Conservation (phyloP, 2,888 invertebrate genomes). For the Meteorus cinctellus region DNA sequence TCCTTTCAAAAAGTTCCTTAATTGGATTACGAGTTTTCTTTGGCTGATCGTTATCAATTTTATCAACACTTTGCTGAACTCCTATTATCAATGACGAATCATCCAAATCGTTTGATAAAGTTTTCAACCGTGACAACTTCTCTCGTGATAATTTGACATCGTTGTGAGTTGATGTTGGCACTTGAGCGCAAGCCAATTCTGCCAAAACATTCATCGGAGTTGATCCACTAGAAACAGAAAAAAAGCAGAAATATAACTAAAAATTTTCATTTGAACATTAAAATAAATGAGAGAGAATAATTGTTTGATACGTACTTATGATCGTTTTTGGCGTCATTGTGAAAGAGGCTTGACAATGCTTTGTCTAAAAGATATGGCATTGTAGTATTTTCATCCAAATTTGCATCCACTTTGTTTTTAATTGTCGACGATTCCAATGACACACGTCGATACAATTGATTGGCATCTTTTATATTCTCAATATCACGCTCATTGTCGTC, state of each 20-base stretch:
- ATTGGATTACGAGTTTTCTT: slow-evolving; percentile 68
- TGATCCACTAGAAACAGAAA: slow-evolving; percentile 63
- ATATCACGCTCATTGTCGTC: not conserved
- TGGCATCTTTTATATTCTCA: slow-evolving; percentile 29
- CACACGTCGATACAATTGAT: slow-evolving; percentile 43
- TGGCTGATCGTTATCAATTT: slow-evolving; percentile 48
- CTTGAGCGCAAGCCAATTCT: slow-evolving; percentile 70
- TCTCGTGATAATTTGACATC: slow-evolving; percentile 40
- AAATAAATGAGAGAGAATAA: not conserved
- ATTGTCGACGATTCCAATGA: slow-evolving; percentile 56
- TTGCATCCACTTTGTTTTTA: slow-evolving; percentile 59
- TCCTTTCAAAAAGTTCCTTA: slow-evolving; percentile 69
- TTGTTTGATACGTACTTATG: slow-evolving; percentile 64
- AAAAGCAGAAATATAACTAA: not conserved
- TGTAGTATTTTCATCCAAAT: slow-evolving; percentile 56
- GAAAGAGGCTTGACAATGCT: slow-evolving; percentile 66
- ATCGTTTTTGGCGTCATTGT: slow-evolving; percentile 69
- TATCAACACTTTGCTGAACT: slow-evolving; percentile 9
- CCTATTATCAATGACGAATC: slow-evolving; percentile 14
- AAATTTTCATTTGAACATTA: not conserved
- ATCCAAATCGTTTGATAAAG: slow-evolving; percentile 45
- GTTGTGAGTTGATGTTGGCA: slow-evolving; percentile 63
- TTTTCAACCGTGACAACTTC: slow-evolving; percentile 41
- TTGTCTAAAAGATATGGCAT: slow-evolving; percentile 60
- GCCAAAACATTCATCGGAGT: slow-evolving; percentile 71